phyloP scores from a whole-genome alignment of 2,113 vertebrate species.

The Trematocara marginatum region DNA sequence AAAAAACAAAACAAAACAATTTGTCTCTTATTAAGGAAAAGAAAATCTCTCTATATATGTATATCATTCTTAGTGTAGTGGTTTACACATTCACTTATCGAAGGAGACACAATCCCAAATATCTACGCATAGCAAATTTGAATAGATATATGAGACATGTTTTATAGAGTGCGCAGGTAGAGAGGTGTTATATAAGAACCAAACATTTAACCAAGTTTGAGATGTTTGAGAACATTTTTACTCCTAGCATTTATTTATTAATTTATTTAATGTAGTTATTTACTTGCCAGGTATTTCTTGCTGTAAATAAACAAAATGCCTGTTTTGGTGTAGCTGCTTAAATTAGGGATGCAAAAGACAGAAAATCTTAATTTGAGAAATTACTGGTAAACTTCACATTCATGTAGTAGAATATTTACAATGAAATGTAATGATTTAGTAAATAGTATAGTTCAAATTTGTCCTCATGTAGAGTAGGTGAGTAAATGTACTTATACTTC shows the following conservation, averaged over 20 bases:
- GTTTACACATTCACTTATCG: background rate
- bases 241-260: background rate
- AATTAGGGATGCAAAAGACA: background rate
- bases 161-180: background rate
- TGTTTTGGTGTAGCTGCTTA: background rate
- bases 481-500: background rate
- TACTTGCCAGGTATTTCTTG: background rate
- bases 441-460: background rate
- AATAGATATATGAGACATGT: background rate
- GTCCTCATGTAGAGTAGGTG: background rate
- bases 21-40: background rate
- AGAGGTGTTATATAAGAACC: background rate
- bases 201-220: background rate
- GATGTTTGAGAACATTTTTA: background rate
- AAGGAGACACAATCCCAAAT: background rate
- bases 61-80: background rate
- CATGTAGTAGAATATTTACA: background rate
- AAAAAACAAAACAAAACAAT: background rate
- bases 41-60: background rate
- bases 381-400: background rate
- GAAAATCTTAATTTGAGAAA: background rate
- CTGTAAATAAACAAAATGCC: background rate
- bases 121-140: background rate
- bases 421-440: background rate
- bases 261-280: background rate